These are phyloP conservation scores for Agelaius phoeniceus DNA, from an alignment of 2,113 vertebrate species.

Conservation along the genomic window DNA sequence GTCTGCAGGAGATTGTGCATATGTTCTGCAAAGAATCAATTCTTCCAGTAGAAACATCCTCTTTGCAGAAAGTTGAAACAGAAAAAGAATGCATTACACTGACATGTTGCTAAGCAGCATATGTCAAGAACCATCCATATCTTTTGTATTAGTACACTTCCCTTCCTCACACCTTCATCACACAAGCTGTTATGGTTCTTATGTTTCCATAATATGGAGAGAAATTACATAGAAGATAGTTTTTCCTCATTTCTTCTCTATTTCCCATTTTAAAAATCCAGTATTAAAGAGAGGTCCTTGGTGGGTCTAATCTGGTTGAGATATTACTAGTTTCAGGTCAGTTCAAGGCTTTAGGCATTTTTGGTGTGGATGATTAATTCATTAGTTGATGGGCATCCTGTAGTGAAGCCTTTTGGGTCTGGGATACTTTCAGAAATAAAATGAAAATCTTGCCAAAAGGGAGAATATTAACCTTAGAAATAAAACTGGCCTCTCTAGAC, in stretches of 20 bases:
- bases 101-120: conserved; percentile 47
- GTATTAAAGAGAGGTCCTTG: background rate
- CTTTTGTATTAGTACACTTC: conserved; percentile 25
- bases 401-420: background rate
- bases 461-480: conserved; percentile 6
- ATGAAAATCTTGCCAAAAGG: background rate
- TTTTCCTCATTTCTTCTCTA: background rate
- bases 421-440: conserved; percentile 10
- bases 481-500: background rate
- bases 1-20: background rate
- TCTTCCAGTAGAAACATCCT: background rate
- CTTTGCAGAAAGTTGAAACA: background rate
- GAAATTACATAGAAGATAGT: background rate
- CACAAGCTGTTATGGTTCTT: background rate
- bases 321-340: background rate
- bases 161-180: background rate
- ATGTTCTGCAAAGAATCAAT: background rate
- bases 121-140: conserved; percentile 28
- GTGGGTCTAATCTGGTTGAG: background rate
- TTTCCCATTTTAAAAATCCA: background rate
- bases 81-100: background rate
- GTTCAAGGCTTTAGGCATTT: background rate
- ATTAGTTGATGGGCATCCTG: background rate
- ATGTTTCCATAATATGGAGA: background rate
- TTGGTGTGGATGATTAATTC: background rate